Conservation (phyloP, 2,797 vertebrate species). For the Enteromius treurensis region DNA sequence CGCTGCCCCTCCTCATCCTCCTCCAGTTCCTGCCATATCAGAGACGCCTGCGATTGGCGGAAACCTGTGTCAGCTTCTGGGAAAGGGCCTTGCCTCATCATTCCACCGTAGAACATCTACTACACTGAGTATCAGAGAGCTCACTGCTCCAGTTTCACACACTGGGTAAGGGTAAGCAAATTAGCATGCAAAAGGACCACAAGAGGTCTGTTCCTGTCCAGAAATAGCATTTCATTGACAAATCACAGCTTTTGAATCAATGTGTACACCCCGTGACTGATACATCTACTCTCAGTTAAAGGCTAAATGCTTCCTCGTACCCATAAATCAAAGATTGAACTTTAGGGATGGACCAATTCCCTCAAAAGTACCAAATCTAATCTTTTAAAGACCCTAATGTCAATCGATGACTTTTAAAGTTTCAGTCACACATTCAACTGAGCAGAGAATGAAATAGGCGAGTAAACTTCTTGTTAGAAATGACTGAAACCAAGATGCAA, state of each 20-base stretch:
- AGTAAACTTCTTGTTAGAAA: background rate
- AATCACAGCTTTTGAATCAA: background rate
- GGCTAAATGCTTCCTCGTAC: background rate
- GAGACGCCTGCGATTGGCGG: slow-evolving; percentile 98
- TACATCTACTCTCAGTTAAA: background rate
- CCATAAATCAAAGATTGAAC: background rate
- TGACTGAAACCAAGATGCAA: background rate
- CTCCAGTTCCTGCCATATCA: slow-evolving; percentile 99
- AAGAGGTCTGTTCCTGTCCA: background rate
- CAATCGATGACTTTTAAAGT: background rate
- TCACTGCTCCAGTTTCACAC: slow-evolving; percentile 25
- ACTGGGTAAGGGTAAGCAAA: background rate
- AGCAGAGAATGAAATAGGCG: background rate
- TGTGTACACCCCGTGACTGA: background rate
- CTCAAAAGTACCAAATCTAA: background rate
- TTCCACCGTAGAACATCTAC: slow-evolving; percentile 26
- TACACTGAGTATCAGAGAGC: slow-evolving; percentile 16
- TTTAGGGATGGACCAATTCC: background rate
- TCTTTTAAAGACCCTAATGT: background rate
- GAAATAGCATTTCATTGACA: background rate
- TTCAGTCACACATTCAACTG: background rate
- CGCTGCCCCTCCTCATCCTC: slow-evolving; percentile 87
- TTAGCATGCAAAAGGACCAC: slow-evolving; percentile 19
- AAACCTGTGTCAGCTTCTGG: slow-evolving; percentile 94
- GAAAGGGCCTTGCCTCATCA: slow-evolving; percentile 65